Evolutionary conservation across 2,113 vertebrate genomes (phyloP), one percentile per base, ranked within the genome.

Genomic region (Tetrax tetrax): DNA sequence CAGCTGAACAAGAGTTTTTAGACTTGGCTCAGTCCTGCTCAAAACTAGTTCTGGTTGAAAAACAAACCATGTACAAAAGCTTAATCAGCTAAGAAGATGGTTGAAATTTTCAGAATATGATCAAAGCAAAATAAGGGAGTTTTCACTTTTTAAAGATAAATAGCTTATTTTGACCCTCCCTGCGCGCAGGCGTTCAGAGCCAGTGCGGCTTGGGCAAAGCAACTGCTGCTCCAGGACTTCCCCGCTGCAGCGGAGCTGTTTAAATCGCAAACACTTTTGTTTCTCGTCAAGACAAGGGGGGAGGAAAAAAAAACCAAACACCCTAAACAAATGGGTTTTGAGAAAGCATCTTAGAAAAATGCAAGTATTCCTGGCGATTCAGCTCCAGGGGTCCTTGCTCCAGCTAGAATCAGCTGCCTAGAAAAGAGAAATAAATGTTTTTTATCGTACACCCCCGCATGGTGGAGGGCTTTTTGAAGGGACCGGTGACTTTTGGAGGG

Each of bases 161-260:
- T 21, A 11, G 1, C 20, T 18, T 59, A 15, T 74, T 81, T 59
- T 78, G 4, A 10, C 35, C 54, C 11, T 10, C 17, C 28, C 24
- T 61, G 56, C 37, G 76, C 3, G 0, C 37, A 53, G 24, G n/a
- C 8, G 10, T n/a, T 85, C 19, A 6, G 51, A 65, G 24, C 33
- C 35, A 6, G 43, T 1, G 17, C 2, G 5, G 19, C 35, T 82
- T 1, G 0, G 48, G 31, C 18, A 33, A 84, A 78, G 24, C 22
- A 15, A 33, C 33, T 13, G 21, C 64, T 25, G 38, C 23, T 43
- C 45, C 66, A 76, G 33, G 53, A 50, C 47, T 60, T 60, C 12
- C n/a, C 56, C 7, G 17, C 48, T 1, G 0, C 27, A 37, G 16
- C 1, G 31, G 48, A 71, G 12, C 4, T 0, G 0, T 13, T 77